Percentiles rank a stretch among this genome's conserved stretches.
Conservation (phyloP, 2,888 invertebrate species). For the Melitaea athalia region DNA sequence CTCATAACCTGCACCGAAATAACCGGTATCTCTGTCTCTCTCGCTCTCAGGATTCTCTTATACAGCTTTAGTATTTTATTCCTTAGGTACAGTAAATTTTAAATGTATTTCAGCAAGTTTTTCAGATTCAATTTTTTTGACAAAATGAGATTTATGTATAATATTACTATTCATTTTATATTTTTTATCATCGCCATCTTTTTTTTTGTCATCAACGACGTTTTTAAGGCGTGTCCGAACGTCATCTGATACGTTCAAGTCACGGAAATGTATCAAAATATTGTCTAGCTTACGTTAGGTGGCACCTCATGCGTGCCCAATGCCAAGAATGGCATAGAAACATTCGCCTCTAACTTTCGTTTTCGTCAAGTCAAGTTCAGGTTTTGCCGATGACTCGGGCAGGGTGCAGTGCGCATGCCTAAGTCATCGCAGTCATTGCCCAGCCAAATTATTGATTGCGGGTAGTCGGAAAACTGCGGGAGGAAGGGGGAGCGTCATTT, state of each 20-base stretch:
- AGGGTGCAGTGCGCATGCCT: constrained; percentile 67
- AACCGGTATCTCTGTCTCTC: constrained; percentile 55
- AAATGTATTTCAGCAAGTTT: constrained; percentile 13
- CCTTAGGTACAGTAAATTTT: constrained; percentile 27
- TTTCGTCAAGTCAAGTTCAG: constrained; percentile 82
- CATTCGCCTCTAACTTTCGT: constrained; percentile 78
- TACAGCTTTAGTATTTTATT: constrained; percentile 38
- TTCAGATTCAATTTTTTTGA: constrained; percentile 10
- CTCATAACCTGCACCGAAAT: constrained; percentile 33
- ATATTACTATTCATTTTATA: neutral
- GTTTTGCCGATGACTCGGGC: constrained; percentile 73
- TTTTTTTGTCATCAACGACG: constrained; percentile 23
- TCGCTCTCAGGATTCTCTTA: constrained; percentile 53
- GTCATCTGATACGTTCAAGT: constrained; percentile 21
- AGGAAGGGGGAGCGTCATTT: constrained; percentile 65
- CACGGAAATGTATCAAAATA: constrained; percentile 34
- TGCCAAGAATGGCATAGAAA: constrained; percentile 78
- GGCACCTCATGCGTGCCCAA: constrained; percentile 51
- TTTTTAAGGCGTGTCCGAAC: constrained; percentile 33
- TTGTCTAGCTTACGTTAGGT: constrained; percentile 41
- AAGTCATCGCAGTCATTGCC: constrained; percentile 82
- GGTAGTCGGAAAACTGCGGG: constrained; percentile 78
- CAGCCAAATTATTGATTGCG: constrained; percentile 81
- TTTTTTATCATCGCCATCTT: neutral
- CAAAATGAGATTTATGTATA: neutral